Base-by-base conservation (phyloP, 2,797 vertebrate species). In the Chrysolophus pictus region DNA sequence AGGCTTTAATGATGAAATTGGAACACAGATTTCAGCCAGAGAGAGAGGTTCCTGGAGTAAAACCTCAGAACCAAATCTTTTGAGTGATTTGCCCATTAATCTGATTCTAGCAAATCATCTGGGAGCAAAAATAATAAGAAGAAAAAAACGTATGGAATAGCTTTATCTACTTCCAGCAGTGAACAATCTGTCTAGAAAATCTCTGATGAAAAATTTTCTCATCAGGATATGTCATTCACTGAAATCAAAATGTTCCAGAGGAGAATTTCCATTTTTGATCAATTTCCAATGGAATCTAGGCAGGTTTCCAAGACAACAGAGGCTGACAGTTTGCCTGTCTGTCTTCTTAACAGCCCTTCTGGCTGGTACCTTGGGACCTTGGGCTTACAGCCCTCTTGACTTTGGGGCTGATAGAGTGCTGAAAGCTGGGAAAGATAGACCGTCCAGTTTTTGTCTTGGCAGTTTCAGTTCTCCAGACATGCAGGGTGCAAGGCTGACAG, bases 221-320 rank as follows among this genome's bases (percentile, higher is more conserved):
- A 16, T 92, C 64, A 76, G 63, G 56, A 51, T 91, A 81, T 90
- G 67, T 47, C 58, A 83, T 93, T 89, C 46, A 81, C 33, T 73
- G 70, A 88, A 93, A 93, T 88, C 10, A 93, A 79, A 90, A 86
- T 73, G 79, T 92, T 96, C 72, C 73, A 76, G 39, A 59, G 80
- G 82, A 94, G 64, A 79, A 90, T 93, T 95, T 93, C 82, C 42
- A 93, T 81, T 93, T 89, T 89, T 91, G 88, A 96, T 76, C 55
- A 42, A 69, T 88, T 95, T 95, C 84, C 86, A 94, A 11, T 67
- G 63, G 68, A 91, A 92, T 87, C 70, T 70, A 90, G 89, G 94
- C 75, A 75, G 37, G 46, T 75, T 95, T 95, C 94, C 94, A 96
- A 78, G 92, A 75, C 51, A 77, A 78, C 73, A 51, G 76, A 86